Evolutionary conservation across 2,888 invertebrate species (phyloP).

Genomic region (Drosophila prostipennis): DNA sequence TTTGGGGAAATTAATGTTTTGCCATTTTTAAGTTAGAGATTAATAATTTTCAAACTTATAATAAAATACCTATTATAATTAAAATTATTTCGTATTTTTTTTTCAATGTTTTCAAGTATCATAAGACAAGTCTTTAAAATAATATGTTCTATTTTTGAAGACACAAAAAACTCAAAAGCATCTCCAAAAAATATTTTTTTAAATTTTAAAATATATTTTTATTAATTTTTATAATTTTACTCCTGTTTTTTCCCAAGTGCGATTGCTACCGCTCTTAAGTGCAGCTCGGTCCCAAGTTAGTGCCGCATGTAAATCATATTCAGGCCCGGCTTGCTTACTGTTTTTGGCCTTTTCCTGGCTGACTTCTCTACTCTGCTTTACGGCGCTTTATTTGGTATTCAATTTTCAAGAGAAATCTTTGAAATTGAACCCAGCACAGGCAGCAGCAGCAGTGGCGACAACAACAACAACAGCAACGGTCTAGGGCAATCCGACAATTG

Average conservation of each 20-base stretch:
- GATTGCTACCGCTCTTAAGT: constrained; percentile 5
- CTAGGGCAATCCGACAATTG: constrained; percentile 57
- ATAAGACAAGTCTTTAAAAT: no score
- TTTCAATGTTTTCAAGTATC: no score
- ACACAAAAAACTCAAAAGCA: no score
- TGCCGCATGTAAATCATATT: constrained; percentile 73
- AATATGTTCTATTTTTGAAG: no score
- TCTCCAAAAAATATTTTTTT: no score
- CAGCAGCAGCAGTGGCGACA: background rate
- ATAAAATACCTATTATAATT: no score
- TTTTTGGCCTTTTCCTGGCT: constrained; percentile 13
- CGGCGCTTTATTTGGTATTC: constrained; percentile 62
- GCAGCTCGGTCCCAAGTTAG: constrained; percentile 41
- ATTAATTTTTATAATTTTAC: background rate
- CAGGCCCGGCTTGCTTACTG: constrained; percentile 38
- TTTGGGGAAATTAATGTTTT: background rate
- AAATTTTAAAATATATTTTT: background rate
- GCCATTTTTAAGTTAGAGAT: background rate
- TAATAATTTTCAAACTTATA: no score
- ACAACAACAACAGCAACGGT: constrained; percentile 3
- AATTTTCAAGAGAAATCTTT: constrained; percentile 56
- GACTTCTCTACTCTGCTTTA: constrained; percentile 51
- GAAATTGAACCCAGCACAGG: constrained; percentile 40
- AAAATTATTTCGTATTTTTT: no score
- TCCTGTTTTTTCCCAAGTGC: background rate